Conservation (phyloP, 2,888 invertebrate species). For the Epistrophella euchroma region DNA sequence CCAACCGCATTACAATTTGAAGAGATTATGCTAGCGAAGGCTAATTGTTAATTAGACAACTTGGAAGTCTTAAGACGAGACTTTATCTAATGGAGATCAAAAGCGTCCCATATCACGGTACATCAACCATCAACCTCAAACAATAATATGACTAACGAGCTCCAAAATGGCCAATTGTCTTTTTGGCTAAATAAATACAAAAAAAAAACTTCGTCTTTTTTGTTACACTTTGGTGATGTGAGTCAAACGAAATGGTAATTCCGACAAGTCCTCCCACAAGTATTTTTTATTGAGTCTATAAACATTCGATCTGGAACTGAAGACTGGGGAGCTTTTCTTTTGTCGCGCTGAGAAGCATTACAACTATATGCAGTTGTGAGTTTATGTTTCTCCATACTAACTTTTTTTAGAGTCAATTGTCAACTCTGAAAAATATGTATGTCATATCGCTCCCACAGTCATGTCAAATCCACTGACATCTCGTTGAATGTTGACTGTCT, state of each 20-base stretch:
- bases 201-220: background rate
- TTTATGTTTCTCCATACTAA: background rate
- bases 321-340: constrained; percentile 27
- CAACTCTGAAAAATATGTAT: constrained; percentile 67
- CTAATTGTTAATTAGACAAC: constrained; percentile 72
- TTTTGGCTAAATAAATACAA: background rate
- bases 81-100: constrained; percentile 49
- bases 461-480: constrained; percentile 68
- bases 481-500: constrained; percentile 69
- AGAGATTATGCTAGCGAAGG: constrained; percentile 48
- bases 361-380: background rate
- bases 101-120: constrained; percentile 42
- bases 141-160: constrained; percentile 64
- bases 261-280: constrained; percentile 66
- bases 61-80: constrained; percentile 12
- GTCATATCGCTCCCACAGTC: constrained; percentile 70
- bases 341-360: background rate
- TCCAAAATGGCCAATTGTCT: constrained; percentile 61
- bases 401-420: constrained; percentile 62
- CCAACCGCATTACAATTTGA: background rate
- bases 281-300: constrained; percentile 14
- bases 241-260: constrained; percentile 48
- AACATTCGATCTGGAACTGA: constrained; percentile 4
- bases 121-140: constrained; percentile 30
- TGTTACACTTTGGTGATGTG: constrained; percentile 22